Conservation (phyloP, 2,113 vertebrate genomes). For the Cygnus atratus region DNA sequence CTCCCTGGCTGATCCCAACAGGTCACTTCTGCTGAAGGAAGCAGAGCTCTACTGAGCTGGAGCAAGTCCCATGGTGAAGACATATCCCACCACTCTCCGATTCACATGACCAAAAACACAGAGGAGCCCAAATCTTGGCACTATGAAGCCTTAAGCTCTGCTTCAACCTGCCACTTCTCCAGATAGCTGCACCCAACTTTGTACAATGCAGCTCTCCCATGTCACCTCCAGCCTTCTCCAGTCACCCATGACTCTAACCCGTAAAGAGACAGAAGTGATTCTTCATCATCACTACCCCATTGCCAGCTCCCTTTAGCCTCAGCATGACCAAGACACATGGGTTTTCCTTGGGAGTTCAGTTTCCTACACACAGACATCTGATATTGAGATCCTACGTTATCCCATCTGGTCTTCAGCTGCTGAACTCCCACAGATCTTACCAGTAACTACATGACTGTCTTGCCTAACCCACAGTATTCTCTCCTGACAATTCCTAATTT, state of each 20-base stretch:
- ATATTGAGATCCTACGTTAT: not conserved
- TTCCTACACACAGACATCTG: not conserved
- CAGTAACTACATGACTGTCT: not conserved
- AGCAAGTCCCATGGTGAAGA: not conserved
- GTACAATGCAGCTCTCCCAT: not conserved
- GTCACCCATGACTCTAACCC: not conserved
- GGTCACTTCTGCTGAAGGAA: not conserved
- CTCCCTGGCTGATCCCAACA: not conserved
- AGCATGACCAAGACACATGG: not conserved
- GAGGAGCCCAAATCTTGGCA: not conserved
- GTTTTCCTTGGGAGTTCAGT: not conserved
- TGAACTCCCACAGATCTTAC: not conserved
- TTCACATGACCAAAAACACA: not conserved
- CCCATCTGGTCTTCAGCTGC: not conserved
- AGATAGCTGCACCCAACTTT: not conserved
- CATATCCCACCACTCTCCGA: not conserved
- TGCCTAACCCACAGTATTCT: not conserved
- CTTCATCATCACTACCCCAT: not conserved
- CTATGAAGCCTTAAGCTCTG: not conserved
- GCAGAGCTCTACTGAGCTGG: not conserved
- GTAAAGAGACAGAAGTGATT: not conserved
- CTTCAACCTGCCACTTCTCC: not conserved
- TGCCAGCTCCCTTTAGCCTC: not conserved
- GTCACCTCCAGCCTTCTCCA: not conserved
- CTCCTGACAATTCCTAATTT: not conserved